These are phyloP conservation scores for Chelonus formosanus DNA, from an alignment of 2,888 invertebrate species.

Conservation along the genomic window DNA sequence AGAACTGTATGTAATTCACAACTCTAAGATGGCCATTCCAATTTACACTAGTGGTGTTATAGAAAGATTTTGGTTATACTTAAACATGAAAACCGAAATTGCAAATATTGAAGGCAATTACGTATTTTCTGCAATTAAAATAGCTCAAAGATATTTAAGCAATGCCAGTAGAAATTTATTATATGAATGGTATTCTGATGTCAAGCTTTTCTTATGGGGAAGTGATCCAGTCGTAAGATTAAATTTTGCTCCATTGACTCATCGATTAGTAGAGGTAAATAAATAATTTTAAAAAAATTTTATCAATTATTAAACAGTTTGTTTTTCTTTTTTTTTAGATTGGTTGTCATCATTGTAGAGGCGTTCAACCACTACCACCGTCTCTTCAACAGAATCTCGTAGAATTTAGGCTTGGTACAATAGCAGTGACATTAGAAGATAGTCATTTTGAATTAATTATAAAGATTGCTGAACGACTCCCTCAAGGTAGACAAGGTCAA, in stretches of 20 bases:
- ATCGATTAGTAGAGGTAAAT: conserved; percentile 51
- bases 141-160: conserved; percentile 47
- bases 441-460: conserved; percentile 47
- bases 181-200: conserved; percentile 54
- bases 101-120: conserved; percentile 49
- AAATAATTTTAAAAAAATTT: background rate
- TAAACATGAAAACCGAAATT: conserved; percentile 44
- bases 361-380: conserved; percentile 51
- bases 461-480: conserved; percentile 51
- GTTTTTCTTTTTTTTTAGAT: conserved; percentile 45
- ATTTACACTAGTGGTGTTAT: conserved; percentile 50
- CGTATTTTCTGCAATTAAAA: conserved; percentile 47
- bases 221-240: conserved; percentile 54
- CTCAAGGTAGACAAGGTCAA: conserved; percentile 56
- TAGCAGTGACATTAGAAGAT: conserved; percentile 53
- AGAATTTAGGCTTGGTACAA: conserved; percentile 53
- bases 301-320: background rate
- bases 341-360: conserved; percentile 62
- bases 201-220: conserved; percentile 56
- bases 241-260: conserved; percentile 54
- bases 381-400: conserved; percentile 55
- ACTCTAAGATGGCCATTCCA: conserved; percentile 55
- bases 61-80: conserved; percentile 45
- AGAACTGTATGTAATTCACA: conserved; percentile 56
- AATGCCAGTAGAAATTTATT: conserved; percentile 40